These are phyloP conservation scores for Rhegmatorhina hoffmannsi DNA, from an alignment of 2,113 vertebrate genomes.

Conservation along the genomic window DNA sequence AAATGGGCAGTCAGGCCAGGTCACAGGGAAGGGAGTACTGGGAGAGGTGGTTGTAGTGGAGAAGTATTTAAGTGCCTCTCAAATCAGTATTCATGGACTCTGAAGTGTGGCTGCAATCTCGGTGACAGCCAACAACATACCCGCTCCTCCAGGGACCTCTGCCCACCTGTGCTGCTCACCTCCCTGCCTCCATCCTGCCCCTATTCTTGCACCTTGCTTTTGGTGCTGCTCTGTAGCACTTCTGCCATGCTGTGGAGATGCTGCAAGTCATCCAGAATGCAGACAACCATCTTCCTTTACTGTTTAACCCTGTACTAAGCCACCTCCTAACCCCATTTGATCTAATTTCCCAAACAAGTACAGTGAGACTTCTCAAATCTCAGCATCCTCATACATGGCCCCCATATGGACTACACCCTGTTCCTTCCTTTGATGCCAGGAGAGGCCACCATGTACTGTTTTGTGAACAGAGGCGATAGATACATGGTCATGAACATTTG, in stretches of 20 bases:
- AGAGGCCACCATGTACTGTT: not conserved
- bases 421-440: not conserved
- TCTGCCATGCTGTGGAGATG: not conserved
- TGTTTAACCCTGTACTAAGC: not conserved
- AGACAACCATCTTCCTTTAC: not conserved
- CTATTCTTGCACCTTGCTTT: not conserved
- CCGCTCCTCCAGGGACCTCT: not conserved
- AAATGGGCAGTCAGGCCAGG: not conserved
- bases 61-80: not conserved
- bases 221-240: not conserved
- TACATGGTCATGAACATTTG: not conserved
- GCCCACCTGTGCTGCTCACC: not conserved
- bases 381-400: not conserved
- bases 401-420: not conserved
- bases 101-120: not conserved
- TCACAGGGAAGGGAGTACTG: not conserved
- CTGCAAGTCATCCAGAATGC: fast-evolving
- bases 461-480: not conserved
- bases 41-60: not conserved
- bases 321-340: not conserved
- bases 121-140: not conserved
- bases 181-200: not conserved
- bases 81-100: not conserved
- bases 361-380: not conserved
- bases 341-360: not conserved